phyloP scores from a whole-genome alignment of 2,888 invertebrate genomes.

The Elysia crispata region DNA sequence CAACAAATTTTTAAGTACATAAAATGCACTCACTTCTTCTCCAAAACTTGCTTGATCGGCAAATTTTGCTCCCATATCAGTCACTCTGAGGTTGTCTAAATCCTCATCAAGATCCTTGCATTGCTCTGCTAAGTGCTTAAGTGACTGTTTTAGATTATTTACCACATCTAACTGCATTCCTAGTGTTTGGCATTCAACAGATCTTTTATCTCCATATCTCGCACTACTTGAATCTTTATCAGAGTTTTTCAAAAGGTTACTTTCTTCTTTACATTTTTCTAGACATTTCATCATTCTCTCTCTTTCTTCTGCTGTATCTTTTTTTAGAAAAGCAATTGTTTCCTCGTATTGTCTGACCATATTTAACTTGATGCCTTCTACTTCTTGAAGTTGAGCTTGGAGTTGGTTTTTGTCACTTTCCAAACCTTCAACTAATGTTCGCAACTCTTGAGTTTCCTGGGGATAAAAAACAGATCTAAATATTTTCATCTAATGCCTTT shows the following conservation, averaged over 20 bases:
- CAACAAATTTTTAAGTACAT: too few relatives aligned
- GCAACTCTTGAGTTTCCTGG: constrained; percentile 30
- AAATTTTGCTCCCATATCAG: neutral
- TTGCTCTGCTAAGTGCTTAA: constrained; percentile 30
- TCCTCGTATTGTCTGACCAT: constrained; percentile 23
- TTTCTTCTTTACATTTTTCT: neutral
- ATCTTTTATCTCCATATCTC: neutral
- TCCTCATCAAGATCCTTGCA: constrained; percentile 27
- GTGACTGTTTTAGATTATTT: constrained; percentile 27
- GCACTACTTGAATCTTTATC: neutral
- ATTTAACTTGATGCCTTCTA: constrained; percentile 30
- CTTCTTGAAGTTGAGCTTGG: constrained; percentile 29
- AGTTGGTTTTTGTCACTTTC: constrained; percentile 41
- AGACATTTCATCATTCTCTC: neutral
- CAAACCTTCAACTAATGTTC: constrained; percentile 10
- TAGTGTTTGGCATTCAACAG: constrained; percentile 24
- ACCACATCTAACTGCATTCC: constrained; percentile 16
- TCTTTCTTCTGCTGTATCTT: constrained; percentile 17
- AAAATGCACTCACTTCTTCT: too few relatives aligned
- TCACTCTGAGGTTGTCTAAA: constrained; percentile 9
- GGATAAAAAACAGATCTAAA: neutral
- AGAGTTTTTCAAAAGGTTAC: neutral
- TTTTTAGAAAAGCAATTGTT: neutral
- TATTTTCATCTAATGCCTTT: neutral
- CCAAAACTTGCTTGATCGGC: too few relatives aligned